These are phyloP conservation scores for Cecidostiba fungosa DNA, from an alignment of 2,888 invertebrate genomes.

Conservation along the genomic window DNA sequence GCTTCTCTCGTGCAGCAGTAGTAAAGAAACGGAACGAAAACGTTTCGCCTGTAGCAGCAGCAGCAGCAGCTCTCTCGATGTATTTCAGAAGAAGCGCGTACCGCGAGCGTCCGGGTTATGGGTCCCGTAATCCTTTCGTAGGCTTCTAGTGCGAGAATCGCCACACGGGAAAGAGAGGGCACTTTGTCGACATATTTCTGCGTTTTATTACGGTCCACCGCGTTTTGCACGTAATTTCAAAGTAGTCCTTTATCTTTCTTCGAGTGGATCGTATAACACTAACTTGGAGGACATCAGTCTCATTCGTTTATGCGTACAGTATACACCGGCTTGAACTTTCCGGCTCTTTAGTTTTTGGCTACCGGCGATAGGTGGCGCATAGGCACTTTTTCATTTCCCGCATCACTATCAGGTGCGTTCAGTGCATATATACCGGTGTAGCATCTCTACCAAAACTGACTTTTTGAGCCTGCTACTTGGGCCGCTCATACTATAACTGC, in stretches of 20 bases:
- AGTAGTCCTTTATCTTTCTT: constrained; percentile 38
- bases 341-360: too few species aligned
- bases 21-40: constrained; percentile 78
- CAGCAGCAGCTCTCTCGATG: constrained; percentile 70
- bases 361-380: too few species aligned
- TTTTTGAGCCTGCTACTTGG: too few species aligned
- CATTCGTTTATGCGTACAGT: not conserved
- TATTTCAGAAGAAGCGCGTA: constrained; percentile 64
- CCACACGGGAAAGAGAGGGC: constrained; percentile 42
- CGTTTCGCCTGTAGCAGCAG: constrained; percentile 70
- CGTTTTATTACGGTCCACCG: constrained; percentile 49
- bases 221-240: constrained; percentile 55
- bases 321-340: constrained; percentile 2
- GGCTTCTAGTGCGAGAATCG: constrained; percentile 66
- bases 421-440: too few species aligned
- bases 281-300: constrained; percentile 29
- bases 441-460: too few species aligned
- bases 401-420: too few species aligned
- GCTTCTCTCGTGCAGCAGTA: constrained; percentile 69
- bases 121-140: constrained; percentile 69
- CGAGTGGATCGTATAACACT: constrained; percentile 22
- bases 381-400: too few species aligned
- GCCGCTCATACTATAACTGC: too few species aligned
- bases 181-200: constrained; percentile 48
- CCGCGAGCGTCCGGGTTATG: constrained; percentile 75